Conservation (phyloP, 37 sponge, comb jelly and placozoan species). For the Agelas oroides region DNA sequence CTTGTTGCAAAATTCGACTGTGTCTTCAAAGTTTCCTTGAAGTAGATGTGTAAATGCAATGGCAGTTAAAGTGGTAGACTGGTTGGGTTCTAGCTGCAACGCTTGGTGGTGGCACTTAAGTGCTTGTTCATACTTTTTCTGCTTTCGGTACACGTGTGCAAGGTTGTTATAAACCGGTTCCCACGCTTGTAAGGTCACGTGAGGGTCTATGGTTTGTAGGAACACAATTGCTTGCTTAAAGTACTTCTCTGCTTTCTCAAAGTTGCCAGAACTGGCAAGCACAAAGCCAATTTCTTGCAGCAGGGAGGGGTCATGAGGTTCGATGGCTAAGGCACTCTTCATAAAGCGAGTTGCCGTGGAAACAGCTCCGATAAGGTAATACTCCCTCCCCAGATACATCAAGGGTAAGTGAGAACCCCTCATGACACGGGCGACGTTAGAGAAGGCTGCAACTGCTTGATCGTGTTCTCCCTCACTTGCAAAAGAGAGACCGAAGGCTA, state of each 20-base stretch:
- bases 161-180: constrained; percentile 87
- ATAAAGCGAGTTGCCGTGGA: constrained; percentile 59
- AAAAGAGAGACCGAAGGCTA: constrained; percentile 81
- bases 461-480: constrained; percentile 80
- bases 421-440: constrained; percentile 81
- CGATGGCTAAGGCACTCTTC: constrained; percentile 67
- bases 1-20: constrained; percentile 46
- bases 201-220: constrained; percentile 47
- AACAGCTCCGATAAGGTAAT: constrained; percentile 59
- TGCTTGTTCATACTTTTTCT: constrained; percentile 63
- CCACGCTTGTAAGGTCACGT: constrained; percentile 65
- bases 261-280: constrained; percentile 33
- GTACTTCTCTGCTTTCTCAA: constrained; percentile 61
- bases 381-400: constrained; percentile 84
- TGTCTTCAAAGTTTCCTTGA: constrained; percentile 53
- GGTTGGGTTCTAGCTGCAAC: constrained; percentile 53
- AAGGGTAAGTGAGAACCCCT: constrained; percentile 77
- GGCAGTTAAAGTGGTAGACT: constrained; percentile 68
- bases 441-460: constrained; percentile 87
- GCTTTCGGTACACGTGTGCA: constrained; percentile 78
- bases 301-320: constrained; percentile 69
- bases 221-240: constrained; percentile 46
- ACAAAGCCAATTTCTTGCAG: constrained; percentile 76
- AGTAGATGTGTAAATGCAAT: constrained; percentile 76
- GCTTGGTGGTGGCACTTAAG: constrained; percentile 57